Percentiles rank a stretch among this genome's conserved stretches.
Conservation (phyloP, 2,113 vertebrate species). For the Pongo pygmaeus region DNA sequence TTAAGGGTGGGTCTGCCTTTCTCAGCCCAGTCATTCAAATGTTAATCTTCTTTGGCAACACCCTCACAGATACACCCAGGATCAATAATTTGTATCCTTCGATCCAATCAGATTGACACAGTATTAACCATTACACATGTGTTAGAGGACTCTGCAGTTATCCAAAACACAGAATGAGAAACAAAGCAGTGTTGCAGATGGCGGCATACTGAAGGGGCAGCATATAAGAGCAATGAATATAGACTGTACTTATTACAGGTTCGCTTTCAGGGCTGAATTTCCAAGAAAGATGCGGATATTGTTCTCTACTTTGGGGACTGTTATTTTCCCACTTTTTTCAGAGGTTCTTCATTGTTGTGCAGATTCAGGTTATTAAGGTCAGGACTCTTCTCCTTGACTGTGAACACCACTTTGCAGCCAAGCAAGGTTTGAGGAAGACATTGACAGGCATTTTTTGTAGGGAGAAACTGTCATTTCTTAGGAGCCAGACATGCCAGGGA, state of each 20-base stretch:
- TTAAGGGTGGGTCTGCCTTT: no score
- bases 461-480: not conserved
- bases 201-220: not conserved
- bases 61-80: no score
- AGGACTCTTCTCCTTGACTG: not conserved
- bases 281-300: not conserved
- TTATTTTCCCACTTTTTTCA: not conserved
- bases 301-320: not conserved
- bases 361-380: not conserved
- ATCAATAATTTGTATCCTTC: no score
- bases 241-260: not conserved
- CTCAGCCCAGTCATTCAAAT: no score
- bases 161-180: not conserved
- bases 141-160: not conserved
- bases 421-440: not conserved
- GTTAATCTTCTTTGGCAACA: no score
- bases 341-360: not conserved
- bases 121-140: no score
- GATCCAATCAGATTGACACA: no score
- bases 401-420: not conserved
- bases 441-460: not conserved
- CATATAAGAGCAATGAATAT: not conserved
- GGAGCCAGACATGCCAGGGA: constrained; percentile 23
- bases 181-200: no score
- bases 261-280: not conserved